Base-by-base conservation (phyloP, 1,140 invertebrate genomes). In the Pomphorhynchus laevis region DNA sequence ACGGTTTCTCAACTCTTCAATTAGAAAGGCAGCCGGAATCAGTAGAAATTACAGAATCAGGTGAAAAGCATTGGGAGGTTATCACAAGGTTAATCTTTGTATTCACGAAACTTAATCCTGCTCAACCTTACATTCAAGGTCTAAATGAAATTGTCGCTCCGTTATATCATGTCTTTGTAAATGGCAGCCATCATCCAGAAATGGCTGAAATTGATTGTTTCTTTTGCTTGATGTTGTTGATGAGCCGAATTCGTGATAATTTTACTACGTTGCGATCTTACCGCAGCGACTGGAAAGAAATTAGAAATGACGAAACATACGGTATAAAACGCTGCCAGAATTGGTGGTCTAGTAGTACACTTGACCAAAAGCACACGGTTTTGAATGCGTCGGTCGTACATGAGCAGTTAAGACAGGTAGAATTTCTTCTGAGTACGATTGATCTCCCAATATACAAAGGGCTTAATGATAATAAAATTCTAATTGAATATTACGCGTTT, bases 111-210 rank as follows among this genome's bases (percentile, higher is more conserved):
- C 64, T 93, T 2, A 93, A 95, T 64, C 79, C 82, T 4, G 84
- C 84, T 1, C 76, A 89, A 54, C 70, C 76, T 3, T 95, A 93
- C 58, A 79, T 91, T 1, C 49, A 65, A 60, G 84, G 86, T 43
- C 93, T 95, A 84, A 93, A 95, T 63, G 86, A 95, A 61, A 86
- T 95, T 46, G 70, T 95, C 42, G 86, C 82, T 1, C 84, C 84
- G 16, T 82, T 95, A 48, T 95, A 95, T 61, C 82, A 89, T 55
- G 71, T 75, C 5, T 82, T 95, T 60, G 80, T 82, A 12, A 71
- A 67, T 31, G 76, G 93, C 73, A 4, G 66, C 76, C 57, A 48
- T 60, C n/a, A n/a, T 20, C 34, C 57, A 77, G 79, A 72, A 53
- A 64, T 74, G 54, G 82, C 84, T 1, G 86, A 95, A 56, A 75